These are phyloP conservation scores for Pygmarrhopalites habei DNA, from an alignment of 1,140 invertebrate species.

Conservation along the genomic window DNA sequence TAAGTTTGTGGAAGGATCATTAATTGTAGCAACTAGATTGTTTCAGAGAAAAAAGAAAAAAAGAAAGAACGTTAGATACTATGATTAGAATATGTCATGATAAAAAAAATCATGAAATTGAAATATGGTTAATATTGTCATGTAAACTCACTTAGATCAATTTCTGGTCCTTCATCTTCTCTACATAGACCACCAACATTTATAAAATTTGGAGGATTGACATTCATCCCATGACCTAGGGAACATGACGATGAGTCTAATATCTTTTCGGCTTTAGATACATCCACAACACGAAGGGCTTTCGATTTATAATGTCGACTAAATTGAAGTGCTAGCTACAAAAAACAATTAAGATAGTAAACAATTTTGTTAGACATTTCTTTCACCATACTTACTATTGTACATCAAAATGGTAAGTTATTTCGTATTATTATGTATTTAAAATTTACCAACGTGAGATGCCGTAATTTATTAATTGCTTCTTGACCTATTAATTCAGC, in stretches of 20 bases:
- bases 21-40: no score
- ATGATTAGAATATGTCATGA: no score
- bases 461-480: slow-evolving; percentile 4
- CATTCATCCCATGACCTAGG: not conserved
- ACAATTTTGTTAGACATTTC: no score
- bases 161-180: not conserved
- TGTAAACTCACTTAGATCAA: not conserved
- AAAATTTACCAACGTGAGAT: slow-evolving; percentile 2
- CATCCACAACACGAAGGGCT: not conserved
- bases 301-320: not conserved
- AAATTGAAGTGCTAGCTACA: slow-evolving; percentile 7
- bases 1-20: not conserved
- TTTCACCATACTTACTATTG: no score
- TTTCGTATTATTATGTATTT: no score
- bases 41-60: no score
- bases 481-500: not conserved
- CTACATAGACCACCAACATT: not conserved
- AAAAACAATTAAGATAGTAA: no score
- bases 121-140: no score
- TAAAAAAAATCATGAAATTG: no score
- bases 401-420: no score
- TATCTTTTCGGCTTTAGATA: slow-evolving; percentile 7
- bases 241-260: not conserved
- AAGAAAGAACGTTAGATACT: no score
- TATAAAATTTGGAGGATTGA: not conserved